Percentiles rank a stretch among this genome's conserved stretches.
These are phyloP conservation scores for Cerceris rybyensis DNA, from an alignment of 2,888 invertebrate species.

Conservation along the genomic window DNA sequence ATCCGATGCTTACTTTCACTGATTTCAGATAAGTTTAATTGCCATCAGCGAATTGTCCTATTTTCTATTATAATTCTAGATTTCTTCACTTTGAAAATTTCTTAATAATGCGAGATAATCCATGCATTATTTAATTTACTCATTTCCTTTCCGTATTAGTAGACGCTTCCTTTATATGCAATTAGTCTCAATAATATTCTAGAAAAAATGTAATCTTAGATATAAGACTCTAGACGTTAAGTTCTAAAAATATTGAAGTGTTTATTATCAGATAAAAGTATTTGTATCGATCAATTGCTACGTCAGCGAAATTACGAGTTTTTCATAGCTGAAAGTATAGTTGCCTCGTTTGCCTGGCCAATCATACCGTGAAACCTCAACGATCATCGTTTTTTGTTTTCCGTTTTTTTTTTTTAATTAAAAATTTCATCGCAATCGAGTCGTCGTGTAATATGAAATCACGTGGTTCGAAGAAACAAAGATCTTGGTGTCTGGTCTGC, in stretches of 20 bases:
- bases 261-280: constrained; percentile 50
- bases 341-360: background rate
- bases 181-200: background rate
- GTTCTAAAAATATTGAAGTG: background rate
- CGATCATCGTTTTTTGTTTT: constrained; percentile 2
- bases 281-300: constrained; percentile 30
- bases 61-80: background rate
- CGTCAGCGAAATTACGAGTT: constrained; percentile 17
- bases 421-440: no score
- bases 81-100: background rate
- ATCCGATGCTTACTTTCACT: background rate
- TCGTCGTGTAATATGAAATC: constrained; percentile 35
- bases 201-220: background rate
- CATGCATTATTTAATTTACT: background rate
- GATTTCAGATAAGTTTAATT: background rate
- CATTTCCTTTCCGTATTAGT: no score
- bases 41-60: background rate
- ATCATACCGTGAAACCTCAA: background rate
- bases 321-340: constrained; percentile 7
- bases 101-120: background rate
- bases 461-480: constrained; percentile 19
- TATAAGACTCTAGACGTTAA: background rate
- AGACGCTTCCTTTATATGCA: no score
- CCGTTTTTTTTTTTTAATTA: background rate
- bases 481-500: constrained; percentile 47